Percentiles rank a stretch among this genome's conserved stretches.
These are phyloP conservation scores for Mastigias papua DNA, from an alignment of 30 jellyfish, hydroid and myxozoan species.

Conservation along the genomic window DNA sequence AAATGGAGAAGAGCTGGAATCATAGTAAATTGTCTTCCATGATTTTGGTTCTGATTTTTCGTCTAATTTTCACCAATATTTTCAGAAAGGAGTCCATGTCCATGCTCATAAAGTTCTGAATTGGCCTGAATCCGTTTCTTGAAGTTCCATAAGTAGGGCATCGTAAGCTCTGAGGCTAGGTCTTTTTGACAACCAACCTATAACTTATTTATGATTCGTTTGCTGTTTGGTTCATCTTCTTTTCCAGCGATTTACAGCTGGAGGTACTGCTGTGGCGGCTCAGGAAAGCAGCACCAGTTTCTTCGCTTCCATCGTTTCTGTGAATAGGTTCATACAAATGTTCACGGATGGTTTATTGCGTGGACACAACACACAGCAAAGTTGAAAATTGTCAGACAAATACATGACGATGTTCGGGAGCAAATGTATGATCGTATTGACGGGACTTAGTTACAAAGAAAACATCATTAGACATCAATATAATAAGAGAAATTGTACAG, in stretches of 20 bases:
- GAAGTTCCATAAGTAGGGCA: neutral
- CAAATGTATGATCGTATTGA: slow-evolving; percentile 42
- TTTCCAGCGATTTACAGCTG: slow-evolving; percentile 6
- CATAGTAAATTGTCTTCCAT: neutral
- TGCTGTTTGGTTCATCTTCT: slow-evolving; percentile 3
- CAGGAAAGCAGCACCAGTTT: neutral
- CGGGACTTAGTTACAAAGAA: no score
- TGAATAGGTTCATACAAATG: slow-evolving; percentile 39
- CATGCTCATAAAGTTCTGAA: slow-evolving; percentile 9
- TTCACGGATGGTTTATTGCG: slow-evolving; percentile 22
- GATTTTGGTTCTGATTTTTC: neutral
- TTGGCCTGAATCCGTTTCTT: slow-evolving; percentile 22
- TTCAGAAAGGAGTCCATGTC: slow-evolving; percentile 31
- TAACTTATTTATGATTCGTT: no score
- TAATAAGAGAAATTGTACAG: no score
- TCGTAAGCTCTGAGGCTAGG: slow-evolving; percentile 7
- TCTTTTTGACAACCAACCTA: slow-evolving; percentile 13
- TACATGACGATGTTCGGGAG: slow-evolving; percentile 34
- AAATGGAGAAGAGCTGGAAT: neutral
- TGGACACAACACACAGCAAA: slow-evolving; percentile 30
- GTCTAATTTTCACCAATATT: neutral
- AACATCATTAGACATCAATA: no score
- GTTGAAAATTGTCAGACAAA: slow-evolving; percentile 25
- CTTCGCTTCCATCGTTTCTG: slow-evolving; percentile 12
- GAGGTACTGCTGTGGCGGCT: slow-evolving; percentile 3